phyloP scores from a whole-genome alignment of 2,888 invertebrate species.

The Unio pictorum region DNA sequence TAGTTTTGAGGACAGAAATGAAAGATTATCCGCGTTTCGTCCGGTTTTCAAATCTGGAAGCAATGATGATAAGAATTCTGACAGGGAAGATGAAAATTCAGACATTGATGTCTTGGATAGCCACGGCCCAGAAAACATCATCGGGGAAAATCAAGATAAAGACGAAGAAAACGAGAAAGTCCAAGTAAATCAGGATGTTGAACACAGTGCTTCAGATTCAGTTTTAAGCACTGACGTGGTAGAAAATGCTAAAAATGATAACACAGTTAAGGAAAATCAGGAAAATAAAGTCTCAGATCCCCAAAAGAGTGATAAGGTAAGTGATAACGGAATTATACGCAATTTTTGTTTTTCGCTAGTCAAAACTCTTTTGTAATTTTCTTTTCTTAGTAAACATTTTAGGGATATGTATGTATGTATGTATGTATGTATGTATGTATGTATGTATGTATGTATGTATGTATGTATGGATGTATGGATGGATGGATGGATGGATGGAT shows the following conservation, averaged over 20 bases:
- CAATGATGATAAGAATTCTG: conserved; percentile 4
- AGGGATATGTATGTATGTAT: background rate
- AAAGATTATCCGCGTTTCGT: conserved; percentile 29
- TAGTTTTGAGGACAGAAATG: conserved; percentile 10
- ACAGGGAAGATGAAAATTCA: background rate
- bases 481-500: background rate
- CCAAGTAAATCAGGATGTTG: background rate
- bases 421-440: conserved; percentile 1
- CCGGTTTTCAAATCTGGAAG: conserved; percentile 25
- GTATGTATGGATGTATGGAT: conserved; percentile 4
- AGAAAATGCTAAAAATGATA: too few relatives aligned
- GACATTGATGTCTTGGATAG: conserved; percentile 1
- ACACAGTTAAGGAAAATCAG: too few relatives aligned
- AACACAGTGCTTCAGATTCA: background rate
- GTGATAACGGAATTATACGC: too few relatives aligned
- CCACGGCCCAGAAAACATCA: background rate
- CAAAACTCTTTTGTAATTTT: too few relatives aligned
- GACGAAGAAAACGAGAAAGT: background rate
- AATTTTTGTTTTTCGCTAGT: too few relatives aligned
- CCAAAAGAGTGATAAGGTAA: too few relatives aligned
- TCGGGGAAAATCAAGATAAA: background rate
- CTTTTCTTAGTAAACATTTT: background rate
- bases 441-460: conserved; percentile 9
- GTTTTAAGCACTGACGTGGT: too few relatives aligned
- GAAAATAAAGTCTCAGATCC: too few relatives aligned